Evolutionary conservation across 2,888 invertebrate species (phyloP).

Genomic region (Lithophane ornitopus): DNA sequence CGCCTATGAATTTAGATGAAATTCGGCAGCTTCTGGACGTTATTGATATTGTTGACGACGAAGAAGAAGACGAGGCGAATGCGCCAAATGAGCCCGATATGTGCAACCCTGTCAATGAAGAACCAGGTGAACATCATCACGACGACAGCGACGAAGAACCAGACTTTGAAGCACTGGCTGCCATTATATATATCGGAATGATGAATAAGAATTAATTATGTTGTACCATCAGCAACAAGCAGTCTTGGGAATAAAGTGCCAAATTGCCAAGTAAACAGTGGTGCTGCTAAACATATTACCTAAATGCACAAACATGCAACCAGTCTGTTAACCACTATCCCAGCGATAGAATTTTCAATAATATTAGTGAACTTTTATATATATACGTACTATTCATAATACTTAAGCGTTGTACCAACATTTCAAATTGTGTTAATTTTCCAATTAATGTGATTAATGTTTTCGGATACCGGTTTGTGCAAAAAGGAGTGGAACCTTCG

Average conservation of each 20-base stretch:
- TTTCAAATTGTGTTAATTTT: constrained; percentile 14
- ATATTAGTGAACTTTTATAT: constrained; percentile 14
- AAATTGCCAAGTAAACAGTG: constrained; percentile 16
- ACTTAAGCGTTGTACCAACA: neutral
- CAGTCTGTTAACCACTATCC: constrained; percentile 3
- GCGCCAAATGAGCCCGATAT: neutral
- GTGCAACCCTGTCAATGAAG: neutral
- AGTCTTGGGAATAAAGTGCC: constrained; percentile 20
- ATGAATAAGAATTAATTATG: constrained; percentile 19
- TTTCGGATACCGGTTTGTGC: constrained; percentile 42
- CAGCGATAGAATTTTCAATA: neutral
- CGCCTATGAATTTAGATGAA: constrained; percentile 5
- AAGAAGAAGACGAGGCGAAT: neutral
- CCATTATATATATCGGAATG: neutral
- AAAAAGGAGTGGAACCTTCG: constrained; percentile 28
- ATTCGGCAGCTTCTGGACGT: constrained; percentile 9
- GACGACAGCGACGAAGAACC: constrained; percentile 25
- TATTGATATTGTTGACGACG: constrained; percentile 5
- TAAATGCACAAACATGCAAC: constrained; percentile 43
- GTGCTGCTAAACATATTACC: constrained; percentile 18
- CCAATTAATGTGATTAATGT: constrained; percentile 3
- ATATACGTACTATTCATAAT: neutral
- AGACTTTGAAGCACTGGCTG: neutral
- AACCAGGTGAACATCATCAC: neutral
- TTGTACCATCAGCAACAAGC: neutral